phyloP scores from a whole-genome alignment of 2,888 invertebrate genomes.

The Argynnis bischoffii region DNA sequence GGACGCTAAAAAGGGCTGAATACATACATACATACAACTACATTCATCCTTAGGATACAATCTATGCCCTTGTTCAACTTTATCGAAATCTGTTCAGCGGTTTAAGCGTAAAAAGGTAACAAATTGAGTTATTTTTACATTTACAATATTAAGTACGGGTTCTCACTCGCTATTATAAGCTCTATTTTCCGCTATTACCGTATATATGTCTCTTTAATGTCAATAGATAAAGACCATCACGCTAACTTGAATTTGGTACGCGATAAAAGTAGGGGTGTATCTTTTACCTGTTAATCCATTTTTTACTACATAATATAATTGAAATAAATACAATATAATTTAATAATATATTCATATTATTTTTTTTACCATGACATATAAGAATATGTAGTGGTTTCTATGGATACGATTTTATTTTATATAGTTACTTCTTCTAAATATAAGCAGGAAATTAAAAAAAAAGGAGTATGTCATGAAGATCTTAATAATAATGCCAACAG shows the following conservation, averaged over 20 bases:
- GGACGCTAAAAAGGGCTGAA: no score
- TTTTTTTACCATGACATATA: no score
- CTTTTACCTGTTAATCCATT: slow-evolving; percentile 7
- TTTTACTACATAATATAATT: neutral
- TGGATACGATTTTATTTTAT: no score
- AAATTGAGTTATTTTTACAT: no score
- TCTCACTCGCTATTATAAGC: slow-evolving; percentile 9
- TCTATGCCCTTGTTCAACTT: no score
- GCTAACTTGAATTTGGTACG: neutral
- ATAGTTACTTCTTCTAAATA: no score
- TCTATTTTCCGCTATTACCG: slow-evolving; percentile 21
- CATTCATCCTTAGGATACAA: no score
- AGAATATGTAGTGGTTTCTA: no score
- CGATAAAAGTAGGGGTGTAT: neutral
- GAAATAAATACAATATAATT: neutral
- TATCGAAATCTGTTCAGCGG: no score
- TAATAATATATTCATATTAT: neutral
- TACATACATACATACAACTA: no score
- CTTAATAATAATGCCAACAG: neutral
- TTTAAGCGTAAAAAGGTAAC: no score
- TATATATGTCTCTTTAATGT: slow-evolving; percentile 15
- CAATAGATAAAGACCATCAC: slow-evolving; percentile 27
- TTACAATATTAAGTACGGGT: neutral
- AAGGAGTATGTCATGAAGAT: neutral
- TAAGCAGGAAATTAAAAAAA: no score